Evolutionary conservation across 37 sponge, comb jelly and placozoan genomes (phyloP).

Genomic region (Axinella damicornis): DNA sequence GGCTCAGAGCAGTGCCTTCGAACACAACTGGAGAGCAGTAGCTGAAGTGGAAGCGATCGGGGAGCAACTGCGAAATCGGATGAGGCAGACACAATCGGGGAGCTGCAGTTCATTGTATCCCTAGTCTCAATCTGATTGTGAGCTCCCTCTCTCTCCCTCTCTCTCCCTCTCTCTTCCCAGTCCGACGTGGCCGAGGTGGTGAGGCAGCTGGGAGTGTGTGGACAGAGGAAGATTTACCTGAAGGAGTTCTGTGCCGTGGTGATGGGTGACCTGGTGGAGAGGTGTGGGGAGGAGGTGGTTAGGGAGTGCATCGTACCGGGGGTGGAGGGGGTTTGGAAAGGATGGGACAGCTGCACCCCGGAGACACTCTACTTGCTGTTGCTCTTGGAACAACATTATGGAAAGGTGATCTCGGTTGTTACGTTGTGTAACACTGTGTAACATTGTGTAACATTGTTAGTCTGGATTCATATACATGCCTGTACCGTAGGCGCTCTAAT

Average conservation of each 20-base stretch:
- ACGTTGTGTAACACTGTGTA: no score
- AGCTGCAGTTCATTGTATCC: no score
- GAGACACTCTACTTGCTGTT: conserved; percentile 50
- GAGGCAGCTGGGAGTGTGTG: not conserved
- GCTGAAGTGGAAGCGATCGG: no score
- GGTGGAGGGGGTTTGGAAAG: conserved; percentile 15
- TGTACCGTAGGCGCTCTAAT: no score
- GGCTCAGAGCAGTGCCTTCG: no score
- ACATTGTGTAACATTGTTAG: no score
- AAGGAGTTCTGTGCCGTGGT: conserved; percentile 38
- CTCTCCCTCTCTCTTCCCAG: conserved; percentile 8
- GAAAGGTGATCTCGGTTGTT: conserved; percentile 8
- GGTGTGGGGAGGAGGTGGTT: not conserved
- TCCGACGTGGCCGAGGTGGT: conserved; percentile 28
- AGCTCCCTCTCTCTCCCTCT: no score
- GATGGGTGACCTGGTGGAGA: conserved; percentile 33
- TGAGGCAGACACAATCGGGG: no score
- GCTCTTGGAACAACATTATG: not conserved
- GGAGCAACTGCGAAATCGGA: no score
- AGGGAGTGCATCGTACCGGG: not conserved
- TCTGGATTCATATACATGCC: no score
- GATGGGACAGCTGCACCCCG: conserved; percentile 57
- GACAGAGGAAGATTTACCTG: conserved; percentile 42
- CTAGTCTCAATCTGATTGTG: no score
- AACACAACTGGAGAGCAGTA: no score